A percentile compares a stretch with the other conserved stretches of the same genome.
Evolutionary conservation across 1,140 invertebrate genomes (phyloP).

Genomic region (Acromyrmex echinatior): DNA sequence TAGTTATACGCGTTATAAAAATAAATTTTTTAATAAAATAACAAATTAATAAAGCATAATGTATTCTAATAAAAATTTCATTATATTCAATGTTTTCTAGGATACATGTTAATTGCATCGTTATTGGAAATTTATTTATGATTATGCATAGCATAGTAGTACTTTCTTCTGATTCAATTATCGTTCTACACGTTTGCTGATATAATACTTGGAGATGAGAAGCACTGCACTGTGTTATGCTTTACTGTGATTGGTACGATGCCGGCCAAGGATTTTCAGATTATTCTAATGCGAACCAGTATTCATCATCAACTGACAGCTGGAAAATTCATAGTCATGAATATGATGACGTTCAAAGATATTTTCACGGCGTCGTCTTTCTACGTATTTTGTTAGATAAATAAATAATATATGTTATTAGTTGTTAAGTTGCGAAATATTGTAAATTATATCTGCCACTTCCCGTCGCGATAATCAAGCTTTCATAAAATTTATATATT

Average conservation of each 20-base stretch:
- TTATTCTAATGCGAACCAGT: constrained; percentile 39
- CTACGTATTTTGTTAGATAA: constrained; percentile 43
- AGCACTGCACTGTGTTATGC: constrained; percentile 10
- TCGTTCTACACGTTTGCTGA: constrained; percentile 51
- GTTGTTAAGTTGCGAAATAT: background rate
- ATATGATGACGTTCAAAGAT: constrained; percentile 51
- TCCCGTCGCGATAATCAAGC: background rate
- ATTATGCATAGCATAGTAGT: constrained; percentile 4
- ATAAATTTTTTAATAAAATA: background rate
- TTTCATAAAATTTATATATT: background rate
- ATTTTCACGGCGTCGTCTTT: constrained; percentile 55
- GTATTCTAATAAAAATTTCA: background rate
- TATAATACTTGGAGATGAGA: constrained; percentile 40
- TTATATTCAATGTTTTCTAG: constrained; percentile 32
- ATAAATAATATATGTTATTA: background rate
- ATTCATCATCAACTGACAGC: constrained; percentile 47
- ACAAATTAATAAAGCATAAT: background rate
- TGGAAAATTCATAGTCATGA: constrained; percentile 53
- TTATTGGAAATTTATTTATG: constrained; percentile 18
- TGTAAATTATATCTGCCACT: background rate
- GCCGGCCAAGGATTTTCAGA: constrained; percentile 25
- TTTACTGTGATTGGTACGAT: constrained; percentile 41
- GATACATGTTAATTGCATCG: constrained; percentile 49
- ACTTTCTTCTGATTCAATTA: constrained; percentile 43
- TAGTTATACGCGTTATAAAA: background rate